A percentile compares a stretch with the other conserved stretches of the same genome.
These are phyloP conservation scores for Puntigrus tetrazona DNA, from an alignment of 2,113 vertebrate species.

Conservation along the genomic window DNA sequence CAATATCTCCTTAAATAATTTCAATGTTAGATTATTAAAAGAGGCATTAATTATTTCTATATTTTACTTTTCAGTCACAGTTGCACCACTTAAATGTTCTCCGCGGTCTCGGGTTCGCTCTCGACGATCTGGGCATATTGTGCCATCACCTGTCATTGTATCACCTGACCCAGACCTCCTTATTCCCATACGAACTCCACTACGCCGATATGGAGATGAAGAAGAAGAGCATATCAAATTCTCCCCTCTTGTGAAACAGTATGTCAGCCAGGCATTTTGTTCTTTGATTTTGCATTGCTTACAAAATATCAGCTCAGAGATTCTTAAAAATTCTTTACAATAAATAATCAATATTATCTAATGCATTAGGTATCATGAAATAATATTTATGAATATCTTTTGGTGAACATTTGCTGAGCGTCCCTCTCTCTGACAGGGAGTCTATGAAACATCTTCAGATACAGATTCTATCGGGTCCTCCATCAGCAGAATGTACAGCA, in stretches of 20 bases:
- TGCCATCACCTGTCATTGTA: constrained; percentile 58
- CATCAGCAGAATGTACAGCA: constrained; percentile 60
- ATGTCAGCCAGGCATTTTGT: constrained; percentile 51
- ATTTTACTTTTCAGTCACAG: constrained; percentile 25
- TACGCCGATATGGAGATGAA: constrained; percentile 66
- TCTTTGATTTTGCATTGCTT: not conserved
- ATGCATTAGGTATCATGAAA: not conserved
- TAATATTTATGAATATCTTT: not conserved
- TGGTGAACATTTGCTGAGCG: not conserved
- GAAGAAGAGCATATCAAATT: constrained; percentile 65
- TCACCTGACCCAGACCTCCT: constrained; percentile 74
- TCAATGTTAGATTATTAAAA: not conserved
- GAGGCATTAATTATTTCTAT: not conserved
- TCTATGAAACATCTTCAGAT: constrained; percentile 66
- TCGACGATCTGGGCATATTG: constrained; percentile 60
- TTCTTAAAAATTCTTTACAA: not conserved
- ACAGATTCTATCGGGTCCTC: constrained; percentile 63
- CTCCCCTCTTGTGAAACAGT: constrained; percentile 76
- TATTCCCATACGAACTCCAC: constrained; percentile 66
- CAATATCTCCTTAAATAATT: no score
- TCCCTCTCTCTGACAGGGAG: constrained; percentile 63
- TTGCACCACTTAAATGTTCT: constrained; percentile 69
- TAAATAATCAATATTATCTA: not conserved
- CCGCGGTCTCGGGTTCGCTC: constrained; percentile 65
- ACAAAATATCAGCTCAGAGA: not conserved